These are phyloP conservation scores for Parnassius smintheus DNA, from an alignment of 2,888 invertebrate species.

Conservation along the genomic window DNA sequence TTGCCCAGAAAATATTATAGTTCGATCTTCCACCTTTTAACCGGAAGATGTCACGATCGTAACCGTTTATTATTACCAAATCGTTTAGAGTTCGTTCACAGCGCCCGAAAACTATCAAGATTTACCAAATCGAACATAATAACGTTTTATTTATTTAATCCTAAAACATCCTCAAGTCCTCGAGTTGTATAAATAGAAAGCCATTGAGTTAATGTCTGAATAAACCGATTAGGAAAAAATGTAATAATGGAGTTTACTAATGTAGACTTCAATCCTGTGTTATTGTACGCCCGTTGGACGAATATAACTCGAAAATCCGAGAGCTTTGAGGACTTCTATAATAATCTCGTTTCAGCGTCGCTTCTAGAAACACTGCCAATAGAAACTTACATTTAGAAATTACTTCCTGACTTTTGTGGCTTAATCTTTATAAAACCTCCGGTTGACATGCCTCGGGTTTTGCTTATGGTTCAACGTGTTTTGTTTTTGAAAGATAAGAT, in stretches of 20 bases:
- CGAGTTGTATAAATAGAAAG: conserved; percentile 52
- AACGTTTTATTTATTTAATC: conserved; percentile 44
- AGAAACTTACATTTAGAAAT: conserved; percentile 18
- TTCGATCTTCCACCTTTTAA: too few relatives aligned
- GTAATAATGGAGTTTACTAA: conserved; percentile 43
- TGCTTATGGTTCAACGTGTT: too few relatives aligned
- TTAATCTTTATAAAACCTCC: not conserved
- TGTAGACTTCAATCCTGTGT: conserved; percentile 34
- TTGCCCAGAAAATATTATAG: too few relatives aligned
- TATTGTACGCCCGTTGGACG: conserved; percentile 33
- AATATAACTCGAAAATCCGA: conserved; percentile 27
- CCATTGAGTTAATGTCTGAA: conserved; percentile 50
- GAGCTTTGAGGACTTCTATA: conserved; percentile 37
- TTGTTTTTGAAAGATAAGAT: too few relatives aligned
- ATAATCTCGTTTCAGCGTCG: conserved; percentile 39
- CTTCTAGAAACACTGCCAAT: conserved; percentile 33
- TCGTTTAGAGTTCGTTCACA: conserved; percentile 5
- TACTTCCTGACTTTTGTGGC: conserved; percentile 3
- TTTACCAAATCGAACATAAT: conserved; percentile 32
- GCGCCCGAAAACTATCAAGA: conserved; percentile 27
- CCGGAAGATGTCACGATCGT: too few relatives aligned
- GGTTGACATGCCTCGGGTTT: too few relatives aligned
- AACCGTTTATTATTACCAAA: conserved; percentile 8
- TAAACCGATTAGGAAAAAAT: conserved; percentile 58
- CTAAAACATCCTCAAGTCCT: conserved; percentile 41